These are phyloP conservation scores for Antheraea pernyi DNA, from an alignment of 1,140 invertebrate genomes.

Conservation along the genomic window DNA sequence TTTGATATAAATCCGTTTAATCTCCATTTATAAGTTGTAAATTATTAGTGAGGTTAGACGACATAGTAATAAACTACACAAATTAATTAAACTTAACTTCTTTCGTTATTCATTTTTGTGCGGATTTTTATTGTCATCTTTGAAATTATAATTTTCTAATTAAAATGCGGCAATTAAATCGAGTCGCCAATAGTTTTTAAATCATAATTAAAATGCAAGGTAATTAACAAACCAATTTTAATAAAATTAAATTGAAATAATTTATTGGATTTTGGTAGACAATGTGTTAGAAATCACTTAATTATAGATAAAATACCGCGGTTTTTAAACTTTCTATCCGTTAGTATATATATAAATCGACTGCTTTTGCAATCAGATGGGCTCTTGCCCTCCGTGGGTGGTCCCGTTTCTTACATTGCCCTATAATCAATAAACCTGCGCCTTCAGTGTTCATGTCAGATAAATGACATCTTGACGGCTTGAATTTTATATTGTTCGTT, in stretches of 20 bases:
- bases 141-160: background rate
- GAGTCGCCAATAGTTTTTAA: background rate
- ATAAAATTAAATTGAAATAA: background rate
- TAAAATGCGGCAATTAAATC: background rate
- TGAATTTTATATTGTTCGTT: conserved; percentile 21
- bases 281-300: background rate
- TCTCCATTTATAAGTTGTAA: background rate
- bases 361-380: conserved; percentile 49
- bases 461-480: conserved; percentile 26
- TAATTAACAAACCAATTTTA: background rate
- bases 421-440: conserved; percentile 35
- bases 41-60: background rate
- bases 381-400: conserved; percentile 43
- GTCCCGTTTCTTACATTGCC: conserved; percentile 42
- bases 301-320: conserved; percentile 44
- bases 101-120: background rate
- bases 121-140: background rate
- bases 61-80: background rate
- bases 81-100: background rate
- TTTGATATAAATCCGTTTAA: background rate
- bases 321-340: conserved; percentile 52
- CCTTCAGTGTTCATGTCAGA: conserved; percentile 28
- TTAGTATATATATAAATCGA: conserved; percentile 29
- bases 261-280: background rate
- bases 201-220: background rate